A percentile compares a stretch with the other conserved stretches of the same genome.
These are phyloP conservation scores for Cremastinae sp. DNA, from an alignment of 2,888 invertebrate species.

Conservation along the genomic window DNA sequence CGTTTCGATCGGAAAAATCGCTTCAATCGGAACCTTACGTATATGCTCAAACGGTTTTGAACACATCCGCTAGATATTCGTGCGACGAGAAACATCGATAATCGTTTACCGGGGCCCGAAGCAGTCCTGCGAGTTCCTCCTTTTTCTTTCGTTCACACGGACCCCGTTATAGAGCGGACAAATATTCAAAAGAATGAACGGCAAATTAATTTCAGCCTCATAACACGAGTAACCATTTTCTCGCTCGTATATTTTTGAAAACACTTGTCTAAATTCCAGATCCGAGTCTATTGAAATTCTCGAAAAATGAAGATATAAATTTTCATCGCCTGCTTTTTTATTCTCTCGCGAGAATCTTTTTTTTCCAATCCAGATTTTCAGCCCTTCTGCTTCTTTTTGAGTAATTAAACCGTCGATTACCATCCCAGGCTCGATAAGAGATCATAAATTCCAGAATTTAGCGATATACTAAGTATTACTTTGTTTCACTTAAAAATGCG, in stretches of 20 bases:
- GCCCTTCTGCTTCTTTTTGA: neutral
- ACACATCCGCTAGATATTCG: no score
- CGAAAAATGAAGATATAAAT: slow-evolving; percentile 14
- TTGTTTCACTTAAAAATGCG: no score
- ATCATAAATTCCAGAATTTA: slow-evolving; percentile 22
- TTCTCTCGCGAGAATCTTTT: no score
- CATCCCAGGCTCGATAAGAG: slow-evolving; percentile 1
- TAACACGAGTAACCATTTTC: slow-evolving; percentile 19
- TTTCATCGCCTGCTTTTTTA: neutral
- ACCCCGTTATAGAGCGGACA: slow-evolving; percentile 17
- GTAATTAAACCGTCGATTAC: neutral
- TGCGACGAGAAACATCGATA: slow-evolving; percentile 32
- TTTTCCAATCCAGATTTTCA: no score
- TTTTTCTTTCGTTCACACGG: neutral
- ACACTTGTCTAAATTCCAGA: neutral
- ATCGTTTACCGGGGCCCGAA: slow-evolving; percentile 43
- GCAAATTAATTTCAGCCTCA: neutral
- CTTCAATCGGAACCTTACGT: no score
- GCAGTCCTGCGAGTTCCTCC: slow-evolving; percentile 15
- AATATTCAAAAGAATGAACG: slow-evolving; percentile 9
- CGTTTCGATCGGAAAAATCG: no score
- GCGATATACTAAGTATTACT: neutral
- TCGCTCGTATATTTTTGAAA: slow-evolving; percentile 9
- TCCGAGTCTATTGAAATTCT: neutral
- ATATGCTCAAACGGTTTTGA: no score